Conservation (phyloP, 2,888 invertebrate genomes). For the Yponomeuta malinellus region DNA sequence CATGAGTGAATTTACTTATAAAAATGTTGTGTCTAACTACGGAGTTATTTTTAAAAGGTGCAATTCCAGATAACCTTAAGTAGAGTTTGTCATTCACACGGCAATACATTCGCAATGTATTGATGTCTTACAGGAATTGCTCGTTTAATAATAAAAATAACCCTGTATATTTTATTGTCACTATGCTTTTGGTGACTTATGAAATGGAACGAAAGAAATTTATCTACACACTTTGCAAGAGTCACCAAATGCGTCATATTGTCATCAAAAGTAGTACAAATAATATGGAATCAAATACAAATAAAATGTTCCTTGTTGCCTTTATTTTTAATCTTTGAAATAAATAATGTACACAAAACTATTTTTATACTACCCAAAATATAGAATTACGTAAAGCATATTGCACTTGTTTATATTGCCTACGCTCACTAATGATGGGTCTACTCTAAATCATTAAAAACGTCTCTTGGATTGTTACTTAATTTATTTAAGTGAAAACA, state of each 20-base stretch:
- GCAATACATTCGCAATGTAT: too few relatives aligned
- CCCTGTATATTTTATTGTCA: too few relatives aligned
- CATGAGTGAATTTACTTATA: not conserved
- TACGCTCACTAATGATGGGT: not conserved
- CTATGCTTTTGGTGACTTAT: too few relatives aligned
- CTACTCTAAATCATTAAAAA: not conserved
- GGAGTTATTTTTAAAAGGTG: too few relatives aligned
- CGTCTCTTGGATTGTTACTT: too few relatives aligned
- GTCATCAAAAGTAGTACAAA: not conserved
- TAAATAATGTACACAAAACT: not conserved
- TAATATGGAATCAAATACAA: not conserved
- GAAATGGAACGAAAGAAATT: too few relatives aligned
- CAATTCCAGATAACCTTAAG: too few relatives aligned
- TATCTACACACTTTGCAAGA: not conserved
- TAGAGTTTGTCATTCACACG: too few relatives aligned
- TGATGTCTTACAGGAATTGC: too few relatives aligned
- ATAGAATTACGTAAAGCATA: not conserved
- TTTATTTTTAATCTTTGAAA: not conserved
- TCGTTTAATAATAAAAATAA: too few relatives aligned
- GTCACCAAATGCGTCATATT: not conserved
- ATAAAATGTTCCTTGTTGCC: not conserved
- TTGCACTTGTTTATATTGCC: not conserved
- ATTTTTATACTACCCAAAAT: not conserved
- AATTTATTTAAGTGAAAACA: too few relatives aligned
- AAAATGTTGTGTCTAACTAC: too few relatives aligned